Evolutionary conservation across 2,888 invertebrate species (phyloP).

Genomic region (Odontothrips loti): DNA sequence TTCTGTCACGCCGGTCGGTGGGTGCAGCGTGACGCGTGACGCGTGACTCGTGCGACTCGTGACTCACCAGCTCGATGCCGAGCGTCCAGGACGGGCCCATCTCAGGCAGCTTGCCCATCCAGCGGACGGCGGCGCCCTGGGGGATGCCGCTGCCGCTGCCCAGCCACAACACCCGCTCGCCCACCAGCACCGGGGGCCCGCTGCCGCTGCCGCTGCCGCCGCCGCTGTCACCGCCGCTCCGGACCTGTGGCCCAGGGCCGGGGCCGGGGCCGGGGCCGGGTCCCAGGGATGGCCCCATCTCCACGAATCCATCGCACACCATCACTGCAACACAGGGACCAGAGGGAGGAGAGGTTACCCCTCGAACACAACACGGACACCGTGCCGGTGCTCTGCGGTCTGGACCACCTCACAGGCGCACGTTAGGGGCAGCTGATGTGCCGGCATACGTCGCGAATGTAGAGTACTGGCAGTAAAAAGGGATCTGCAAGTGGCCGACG

Average conservation of each 20-base stretch:
- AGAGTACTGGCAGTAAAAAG: neutral
- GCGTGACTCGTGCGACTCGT: neutral
- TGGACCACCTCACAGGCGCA: too few species aligned
- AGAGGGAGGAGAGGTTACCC: neutral
- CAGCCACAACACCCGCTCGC: conserved; percentile 52
- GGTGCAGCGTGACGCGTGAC: too few species aligned
- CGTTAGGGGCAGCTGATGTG: neutral
- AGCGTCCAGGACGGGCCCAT: conserved; percentile 48
- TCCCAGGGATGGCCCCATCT: neutral
- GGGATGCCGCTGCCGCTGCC: conserved; percentile 48
- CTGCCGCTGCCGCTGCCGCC: neutral
- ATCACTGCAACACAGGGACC: neutral
- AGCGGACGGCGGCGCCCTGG: conserved; percentile 50
- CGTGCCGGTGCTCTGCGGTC: neutral
- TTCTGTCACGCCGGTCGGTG: too few species aligned
- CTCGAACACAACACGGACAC: neutral
- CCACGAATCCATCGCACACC: neutral
- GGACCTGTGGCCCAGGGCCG: neutral
- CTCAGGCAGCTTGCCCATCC: conserved; percentile 52
- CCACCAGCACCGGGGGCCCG: conserved; percentile 43
- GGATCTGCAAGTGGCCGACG: neutral
- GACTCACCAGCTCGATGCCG: conserved; percentile 54
- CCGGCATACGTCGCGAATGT: neutral
- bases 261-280: neutral
- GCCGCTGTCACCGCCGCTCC: neutral